These are phyloP conservation scores for Caenorhabditis afra DNA, from an alignment of 2,888 invertebrate genomes.

Conservation along the genomic window DNA sequence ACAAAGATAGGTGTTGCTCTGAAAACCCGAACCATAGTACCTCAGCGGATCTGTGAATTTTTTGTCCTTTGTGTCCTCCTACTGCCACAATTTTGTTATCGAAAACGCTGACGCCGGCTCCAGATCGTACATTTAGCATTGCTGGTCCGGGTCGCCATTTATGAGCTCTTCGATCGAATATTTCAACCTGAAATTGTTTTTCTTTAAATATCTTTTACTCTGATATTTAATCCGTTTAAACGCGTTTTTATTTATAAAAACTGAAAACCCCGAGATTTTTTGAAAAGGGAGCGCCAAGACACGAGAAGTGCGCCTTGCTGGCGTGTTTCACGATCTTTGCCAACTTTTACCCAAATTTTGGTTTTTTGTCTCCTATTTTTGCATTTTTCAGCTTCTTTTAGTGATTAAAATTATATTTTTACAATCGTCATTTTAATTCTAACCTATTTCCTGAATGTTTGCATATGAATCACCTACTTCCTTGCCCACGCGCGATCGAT, in stretches of 20 bases:
- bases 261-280: no score
- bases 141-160: slow-evolving; percentile 55
- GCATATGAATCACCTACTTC: not conserved
- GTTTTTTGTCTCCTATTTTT: slow-evolving; percentile 1
- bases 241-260: no score
- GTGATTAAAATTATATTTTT: not conserved
- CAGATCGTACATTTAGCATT: slow-evolving; percentile 54
- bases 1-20: not conserved
- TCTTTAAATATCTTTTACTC: not conserved
- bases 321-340: slow-evolving; percentile 18
- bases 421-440: not conserved
- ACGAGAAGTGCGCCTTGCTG: slow-evolving; percentile 15
- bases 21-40: slow-evolving; percentile 15
- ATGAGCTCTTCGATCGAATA: slow-evolving; percentile 56
- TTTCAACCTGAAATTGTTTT: slow-evolving; percentile 53
- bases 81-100: slow-evolving; percentile 52
- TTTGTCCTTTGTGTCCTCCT: slow-evolving; percentile 57
- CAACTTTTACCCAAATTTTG: not conserved
- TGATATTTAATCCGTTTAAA: not conserved
- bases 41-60: slow-evolving; percentile 50
- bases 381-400: not conserved
- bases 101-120: slow-evolving; percentile 57
- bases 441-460: not conserved
- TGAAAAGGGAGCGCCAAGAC: slow-evolving; percentile 25
- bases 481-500: not conserved